phyloP scores from a whole-genome alignment of 2,888 invertebrate species.

The Ectropis crepuscularia region DNA sequence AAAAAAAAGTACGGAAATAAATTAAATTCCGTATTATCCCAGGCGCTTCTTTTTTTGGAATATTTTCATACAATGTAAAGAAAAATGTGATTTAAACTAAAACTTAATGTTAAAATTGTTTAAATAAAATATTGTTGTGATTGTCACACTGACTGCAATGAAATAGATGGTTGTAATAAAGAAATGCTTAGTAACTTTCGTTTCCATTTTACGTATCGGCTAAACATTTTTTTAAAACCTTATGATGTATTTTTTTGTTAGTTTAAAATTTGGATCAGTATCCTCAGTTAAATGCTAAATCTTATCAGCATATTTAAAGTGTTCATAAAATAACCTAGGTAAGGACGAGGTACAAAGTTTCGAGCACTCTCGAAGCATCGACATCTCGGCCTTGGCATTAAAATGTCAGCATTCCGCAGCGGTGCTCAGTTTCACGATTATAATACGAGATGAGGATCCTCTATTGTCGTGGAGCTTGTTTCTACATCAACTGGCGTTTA shows the following conservation, averaged over 20 bases:
- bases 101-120: too few relatives aligned
- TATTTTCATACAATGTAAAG: too few relatives aligned
- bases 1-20: not conserved
- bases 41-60: not conserved
- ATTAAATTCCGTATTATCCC: not conserved
- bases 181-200: too few relatives aligned
- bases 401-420: conserved; percentile 70
- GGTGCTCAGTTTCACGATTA: conserved; percentile 31
- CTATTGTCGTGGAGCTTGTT: conserved; percentile 25
- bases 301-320: not conserved
- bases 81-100: too few relatives aligned
- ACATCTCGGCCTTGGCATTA: conserved; percentile 63
- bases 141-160: too few relatives aligned
- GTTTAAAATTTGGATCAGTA: too few relatives aligned
- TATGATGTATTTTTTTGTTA: too few relatives aligned
- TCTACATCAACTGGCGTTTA: conserved; percentile 1
- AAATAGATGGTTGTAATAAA: too few relatives aligned
- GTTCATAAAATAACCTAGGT: conserved; percentile 7
- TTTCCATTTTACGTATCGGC: too few relatives aligned
- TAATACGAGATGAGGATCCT: conserved; percentile 37
- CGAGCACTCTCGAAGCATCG: conserved; percentile 30
- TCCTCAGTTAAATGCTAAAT: not conserved
- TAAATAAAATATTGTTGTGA: too few relatives aligned
- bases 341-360: conserved; percentile 18
- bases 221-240: too few relatives aligned